Percentiles rank a stretch among this genome's conserved stretches.
Evolutionary conservation across 2,113 vertebrate genomes (phyloP).

Genomic region (Laticauda colubrina): DNA sequence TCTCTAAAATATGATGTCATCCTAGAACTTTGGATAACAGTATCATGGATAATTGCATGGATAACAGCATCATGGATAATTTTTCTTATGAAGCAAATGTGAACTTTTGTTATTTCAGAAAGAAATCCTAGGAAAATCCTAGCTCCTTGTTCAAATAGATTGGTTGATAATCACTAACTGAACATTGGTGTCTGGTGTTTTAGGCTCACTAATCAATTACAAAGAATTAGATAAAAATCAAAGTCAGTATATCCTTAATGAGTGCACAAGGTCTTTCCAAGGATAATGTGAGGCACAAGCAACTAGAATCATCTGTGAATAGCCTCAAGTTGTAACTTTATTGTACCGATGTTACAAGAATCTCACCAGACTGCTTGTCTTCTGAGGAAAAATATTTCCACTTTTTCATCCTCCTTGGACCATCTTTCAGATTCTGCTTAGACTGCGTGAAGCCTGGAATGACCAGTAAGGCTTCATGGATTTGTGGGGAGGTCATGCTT

Average conservation of each 20-base stretch:
- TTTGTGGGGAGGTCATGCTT: not conserved
- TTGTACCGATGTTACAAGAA: not conserved
- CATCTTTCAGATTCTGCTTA: not conserved
- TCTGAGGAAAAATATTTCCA: not conserved
- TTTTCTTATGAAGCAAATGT: conserved; percentile 1
- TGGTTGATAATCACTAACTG: not conserved
- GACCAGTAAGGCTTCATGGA: not conserved
- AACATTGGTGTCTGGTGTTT: conserved; percentile 36
- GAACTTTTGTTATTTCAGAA: conserved; percentile 16
- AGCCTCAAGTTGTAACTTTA: not conserved
- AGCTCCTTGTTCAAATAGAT: not conserved
- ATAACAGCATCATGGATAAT: not conserved
- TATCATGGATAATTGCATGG: not conserved
- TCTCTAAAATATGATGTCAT: not conserved
- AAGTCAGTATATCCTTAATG: conserved; percentile 23
- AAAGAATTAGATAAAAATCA: conserved; percentile 24
- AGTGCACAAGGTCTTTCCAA: conserved; percentile 21
- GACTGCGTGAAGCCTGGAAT: not conserved
- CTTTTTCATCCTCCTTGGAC: not conserved
- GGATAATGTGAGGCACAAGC: not conserved
- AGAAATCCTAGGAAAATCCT: not conserved
- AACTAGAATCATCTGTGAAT: not conserved
- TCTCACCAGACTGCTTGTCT: not conserved
- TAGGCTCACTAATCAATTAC: conserved; percentile 7
- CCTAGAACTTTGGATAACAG: not conserved